Base-by-base conservation (phyloP, 2,113 vertebrate genomes). In the Panthera tigris region DNA sequence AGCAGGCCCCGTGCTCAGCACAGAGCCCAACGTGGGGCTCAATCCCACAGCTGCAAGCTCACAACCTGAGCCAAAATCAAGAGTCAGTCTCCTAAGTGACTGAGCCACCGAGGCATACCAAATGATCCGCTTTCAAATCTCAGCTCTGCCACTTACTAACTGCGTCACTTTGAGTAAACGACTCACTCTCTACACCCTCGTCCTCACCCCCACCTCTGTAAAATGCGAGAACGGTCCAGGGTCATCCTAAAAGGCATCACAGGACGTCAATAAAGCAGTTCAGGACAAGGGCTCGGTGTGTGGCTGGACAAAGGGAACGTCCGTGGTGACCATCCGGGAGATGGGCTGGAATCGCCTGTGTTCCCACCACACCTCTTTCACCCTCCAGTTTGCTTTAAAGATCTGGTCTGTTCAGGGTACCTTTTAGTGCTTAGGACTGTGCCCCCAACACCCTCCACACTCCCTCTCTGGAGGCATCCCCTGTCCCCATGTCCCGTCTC, bases 281-380 rank as follows among this genome's bases (percentile, higher is more conserved):
- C 21, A 18, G 13, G 33, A 31, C 9, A 19, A 69, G 31, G 57
- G 63, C n/a, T 61, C 6, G 21, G 21, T 3, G 0, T 4, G 23
- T 25, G 33, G 36, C 41, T 16, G 18, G 41, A 68, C 90, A 39
- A 2, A 1, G 57, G 2, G n/a, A 33, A 13, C 0, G 1, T 45
- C 11, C 16, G 1, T 0, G 5, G 11, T 39, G 74, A 78, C 12
- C 25, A 27, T 33, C 63, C 27, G 18, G 14, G 16, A 36, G 10
- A 18, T 3, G 5, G 25, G 45, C 65, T 79, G 31, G 27, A 57
- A 31, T 25, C 4, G 0, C 23, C 29, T 0, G 8, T 0, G 2
- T 33, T 10, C 16, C n/a, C 9, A 8, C 29, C 29, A 80, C 14
- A 23, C 11, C 36, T 79, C n/a, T 63, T 79, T 69, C 5, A n/a